Percentiles rank a stretch among this genome's conserved stretches.
phyloP scores from a whole-genome alignment of 1,140 invertebrate species.

The Linepithema humile region DNA sequence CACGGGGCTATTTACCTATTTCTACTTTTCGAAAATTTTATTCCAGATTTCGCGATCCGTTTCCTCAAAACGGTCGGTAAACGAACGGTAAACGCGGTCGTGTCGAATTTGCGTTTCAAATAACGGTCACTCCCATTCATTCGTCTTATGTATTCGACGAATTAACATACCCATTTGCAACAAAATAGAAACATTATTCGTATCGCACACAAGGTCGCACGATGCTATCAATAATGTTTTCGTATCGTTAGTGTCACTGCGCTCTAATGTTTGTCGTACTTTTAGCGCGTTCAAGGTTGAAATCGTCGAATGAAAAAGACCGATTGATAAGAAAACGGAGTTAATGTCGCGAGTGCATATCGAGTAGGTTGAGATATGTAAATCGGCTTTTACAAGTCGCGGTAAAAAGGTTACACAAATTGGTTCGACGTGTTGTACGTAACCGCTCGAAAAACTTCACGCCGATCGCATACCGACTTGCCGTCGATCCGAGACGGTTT shows the following conservation, averaged over 20 bases:
- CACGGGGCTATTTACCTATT: constrained; percentile 37
- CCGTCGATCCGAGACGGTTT: constrained; percentile 59
- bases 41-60: constrained; percentile 11
- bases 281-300: neutral
- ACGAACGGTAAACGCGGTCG: neutral
- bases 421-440: constrained; percentile 44
- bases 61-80: no score
- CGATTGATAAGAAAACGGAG: neutral
- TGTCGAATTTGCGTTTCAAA: constrained; percentile 26
- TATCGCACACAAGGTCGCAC: constrained; percentile 18
- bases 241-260: neutral
- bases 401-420: neutral
- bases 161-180: constrained; percentile 22
- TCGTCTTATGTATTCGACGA: neutral
- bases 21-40: constrained; percentile 36
- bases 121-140: neutral
- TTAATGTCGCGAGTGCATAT: neutral
- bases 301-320: constrained; percentile 15
- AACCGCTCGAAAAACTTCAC: constrained; percentile 59
- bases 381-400: neutral
- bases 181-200: neutral
- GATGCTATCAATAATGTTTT: neutral
- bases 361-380: constrained; percentile 7
- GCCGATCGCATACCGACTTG: constrained; percentile 57
- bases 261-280: constrained; percentile 27